Base-by-base conservation (phyloP, 2,888 invertebrate genomes). In the Nasonia oneida region DNA sequence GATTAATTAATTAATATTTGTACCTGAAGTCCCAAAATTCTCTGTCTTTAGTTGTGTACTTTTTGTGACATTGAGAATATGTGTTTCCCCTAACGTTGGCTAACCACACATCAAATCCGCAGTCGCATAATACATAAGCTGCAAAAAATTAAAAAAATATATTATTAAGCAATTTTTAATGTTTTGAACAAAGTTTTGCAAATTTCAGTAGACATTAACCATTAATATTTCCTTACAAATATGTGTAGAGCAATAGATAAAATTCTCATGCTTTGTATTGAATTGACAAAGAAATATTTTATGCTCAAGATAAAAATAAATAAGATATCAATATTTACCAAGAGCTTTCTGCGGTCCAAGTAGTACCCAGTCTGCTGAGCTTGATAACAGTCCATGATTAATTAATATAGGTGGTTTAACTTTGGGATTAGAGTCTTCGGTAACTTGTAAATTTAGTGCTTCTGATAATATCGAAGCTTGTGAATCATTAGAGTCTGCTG, bases 1-100 rank as follows among this genome's bases (percentile, higher is more conserved):
- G 14, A 37, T 15, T 23, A 15, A 50, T 82, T 87, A 74, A 64
- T 89, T 57, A 70, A 67, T 73, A 2, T 50, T 71, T 29, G 88
- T 87, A 93, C 93, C 93, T 93, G 70, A 93, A 93, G 81, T 93
- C 88, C 93, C 93, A 93, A 88, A 93, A 93, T 82, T 93, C 92
- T 88, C 86, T 91, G 50, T 93, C 91, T 82, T 90, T 91, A 5
- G 89, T 91, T 1, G 91, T 92, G 81, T 91, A 93, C 73, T 89
- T 75, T 84, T 90, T 92, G 83, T 93, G 93, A 71, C 89, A 89
- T 83, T 90, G 92, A 0, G 93, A 93, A 83, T 93, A 93, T 5
- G 91, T 88, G 78, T 93, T 93, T 10, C 93, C 93, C 81, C 93
- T 90, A 1, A 90, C 90, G 83, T 93, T 93, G 14, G 90, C 90